Evolutionary conservation across 2,888 invertebrate species (phyloP).

Genomic region (Drosophila paramelanica): DNA sequence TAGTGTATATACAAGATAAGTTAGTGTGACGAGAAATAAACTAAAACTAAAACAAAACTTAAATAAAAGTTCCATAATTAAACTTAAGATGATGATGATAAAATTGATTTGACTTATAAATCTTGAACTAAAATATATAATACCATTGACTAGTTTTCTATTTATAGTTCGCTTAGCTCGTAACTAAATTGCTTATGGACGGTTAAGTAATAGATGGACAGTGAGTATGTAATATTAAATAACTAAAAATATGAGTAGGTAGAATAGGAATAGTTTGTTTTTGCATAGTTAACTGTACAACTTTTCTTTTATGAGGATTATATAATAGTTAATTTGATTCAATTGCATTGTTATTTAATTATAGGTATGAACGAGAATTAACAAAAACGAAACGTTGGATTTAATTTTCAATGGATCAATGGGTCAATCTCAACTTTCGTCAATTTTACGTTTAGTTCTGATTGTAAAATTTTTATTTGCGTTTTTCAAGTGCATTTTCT

Average conservation of each 20-base stretch:
- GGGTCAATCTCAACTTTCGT: conserved; percentile 39
- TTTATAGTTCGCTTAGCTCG: conserved; percentile 34
- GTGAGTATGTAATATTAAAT: conserved; percentile 32
- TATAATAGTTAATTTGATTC: conserved; percentile 41
- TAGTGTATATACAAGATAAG: conserved; percentile 34
- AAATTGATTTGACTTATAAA: background rate
- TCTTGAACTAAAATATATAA: background rate
- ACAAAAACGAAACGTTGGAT: conserved; percentile 59
- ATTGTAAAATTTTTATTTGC: conserved; percentile 34
- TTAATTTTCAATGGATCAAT: conserved; percentile 42
- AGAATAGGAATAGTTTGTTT: conserved; percentile 41
- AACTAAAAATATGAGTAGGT: conserved; percentile 34
- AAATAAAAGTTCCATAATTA: background rate
- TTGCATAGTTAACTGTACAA: conserved; percentile 56
- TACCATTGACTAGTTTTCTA: conserved; percentile 39
- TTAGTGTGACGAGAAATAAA: conserved; percentile 2
- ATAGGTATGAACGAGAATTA: conserved; percentile 51
- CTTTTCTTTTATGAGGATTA: conserved; percentile 49
- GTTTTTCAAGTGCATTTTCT: conserved; percentile 56
- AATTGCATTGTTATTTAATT: conserved; percentile 50
- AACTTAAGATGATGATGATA: conserved; percentile 10
- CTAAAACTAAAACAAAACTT: background rate
- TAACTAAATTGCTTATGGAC: conserved; percentile 25
- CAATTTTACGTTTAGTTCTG: conserved; percentile 14
- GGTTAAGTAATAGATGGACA: conserved; percentile 7